phyloP scores from a whole-genome alignment of 2,113 vertebrate species.

The Larimichthys crocea region DNA sequence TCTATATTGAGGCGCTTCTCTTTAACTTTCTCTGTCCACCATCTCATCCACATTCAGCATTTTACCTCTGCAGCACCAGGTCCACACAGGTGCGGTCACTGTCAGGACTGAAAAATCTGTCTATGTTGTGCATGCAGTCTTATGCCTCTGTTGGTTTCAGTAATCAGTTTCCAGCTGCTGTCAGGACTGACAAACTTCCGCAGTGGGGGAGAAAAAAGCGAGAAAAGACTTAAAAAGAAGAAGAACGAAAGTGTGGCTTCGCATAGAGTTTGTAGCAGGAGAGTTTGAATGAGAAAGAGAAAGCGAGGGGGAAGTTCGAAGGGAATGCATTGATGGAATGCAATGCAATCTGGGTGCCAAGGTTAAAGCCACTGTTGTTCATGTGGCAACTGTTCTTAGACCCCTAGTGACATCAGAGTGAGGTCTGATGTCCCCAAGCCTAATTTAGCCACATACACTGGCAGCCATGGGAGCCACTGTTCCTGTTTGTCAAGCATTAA shows the following conservation, averaged over 20 bases:
- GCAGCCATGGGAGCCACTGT: slow-evolving; percentile 64
- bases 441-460: slow-evolving; percentile 67
- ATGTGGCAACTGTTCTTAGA: slow-evolving; percentile 76
- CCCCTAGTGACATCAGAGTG: slow-evolving; percentile 69
- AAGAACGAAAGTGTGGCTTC: background rate
- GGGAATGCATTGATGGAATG: slow-evolving; percentile 49
- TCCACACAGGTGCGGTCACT: background rate
- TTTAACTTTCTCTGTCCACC: background rate
- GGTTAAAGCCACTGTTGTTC: slow-evolving; percentile 77
- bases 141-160: background rate
- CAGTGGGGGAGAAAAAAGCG: background rate
- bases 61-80: background rate
- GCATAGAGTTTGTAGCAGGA: background rate
- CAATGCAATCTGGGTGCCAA: slow-evolving; percentile 66
- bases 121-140: background rate
- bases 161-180: slow-evolving; percentile 7
- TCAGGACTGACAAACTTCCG: background rate
- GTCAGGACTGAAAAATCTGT: background rate
- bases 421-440: slow-evolving; percentile 54
- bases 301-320: slow-evolving; percentile 1
- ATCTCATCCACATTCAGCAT: background rate
- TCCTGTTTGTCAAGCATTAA: slow-evolving; percentile 71
- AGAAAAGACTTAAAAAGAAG: background rate
- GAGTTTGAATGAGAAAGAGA: slow-evolving; percentile 10
- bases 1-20: background rate